A percentile compares a stretch with the other conserved stretches of the same genome.
These are phyloP conservation scores for Vipera latastei DNA, from an alignment of 2,797 vertebrate species.

Conservation along the genomic window DNA sequence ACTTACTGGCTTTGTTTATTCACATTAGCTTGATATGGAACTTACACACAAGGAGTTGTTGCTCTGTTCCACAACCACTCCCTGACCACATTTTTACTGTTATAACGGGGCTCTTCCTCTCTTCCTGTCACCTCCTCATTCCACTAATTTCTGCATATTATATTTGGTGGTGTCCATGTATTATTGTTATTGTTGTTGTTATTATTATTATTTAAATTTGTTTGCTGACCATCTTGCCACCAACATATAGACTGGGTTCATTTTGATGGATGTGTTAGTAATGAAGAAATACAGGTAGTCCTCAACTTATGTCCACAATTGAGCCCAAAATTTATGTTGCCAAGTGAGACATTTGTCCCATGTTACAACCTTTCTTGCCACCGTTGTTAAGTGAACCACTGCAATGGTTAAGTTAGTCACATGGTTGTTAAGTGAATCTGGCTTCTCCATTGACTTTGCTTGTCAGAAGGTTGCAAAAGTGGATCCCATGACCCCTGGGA, in stretches of 20 bases:
- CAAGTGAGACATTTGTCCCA: no score
- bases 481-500: no score
- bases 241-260: not conserved
- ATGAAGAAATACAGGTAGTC: not conserved
- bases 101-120: not conserved
- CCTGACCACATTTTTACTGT: not conserved
- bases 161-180: not conserved
- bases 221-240: not conserved
- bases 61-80: not conserved
- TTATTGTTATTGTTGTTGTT: no score
- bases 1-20: not conserved
- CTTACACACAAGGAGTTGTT: not conserved
- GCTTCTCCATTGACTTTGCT: no score
- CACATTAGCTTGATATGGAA: not conserved
- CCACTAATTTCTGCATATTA: not conserved
- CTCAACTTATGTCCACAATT: no score
- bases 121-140: not conserved
- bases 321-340: no score
- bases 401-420: no score
- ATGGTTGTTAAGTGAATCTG: no score
- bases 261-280: not conserved
- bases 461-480: no score
- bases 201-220: not conserved
- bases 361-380: no score
- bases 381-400: no score